phyloP scores from a whole-genome alignment of 2,113 vertebrate genomes.

The Myiozetetes cayanensis region DNA sequence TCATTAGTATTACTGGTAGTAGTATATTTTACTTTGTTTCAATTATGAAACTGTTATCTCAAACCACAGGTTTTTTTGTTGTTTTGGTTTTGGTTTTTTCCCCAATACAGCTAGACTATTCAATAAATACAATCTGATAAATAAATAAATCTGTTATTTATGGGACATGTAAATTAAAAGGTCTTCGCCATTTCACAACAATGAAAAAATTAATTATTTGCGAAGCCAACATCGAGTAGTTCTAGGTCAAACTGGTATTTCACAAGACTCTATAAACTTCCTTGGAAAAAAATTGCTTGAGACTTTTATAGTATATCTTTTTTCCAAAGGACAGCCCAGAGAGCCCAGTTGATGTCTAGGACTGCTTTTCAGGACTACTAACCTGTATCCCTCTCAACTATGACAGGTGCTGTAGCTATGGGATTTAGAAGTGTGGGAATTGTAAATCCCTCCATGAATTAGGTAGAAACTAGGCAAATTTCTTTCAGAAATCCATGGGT shows the following conservation, averaged over 20 bases:
- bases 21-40: background rate
- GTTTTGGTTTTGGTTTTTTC: background rate
- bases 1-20: background rate
- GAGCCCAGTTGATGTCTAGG: background rate
- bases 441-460: background rate
- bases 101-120: background rate
- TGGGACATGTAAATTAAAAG: background rate
- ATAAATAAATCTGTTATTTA: background rate
- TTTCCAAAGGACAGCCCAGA: background rate
- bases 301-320: background rate
- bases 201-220: background rate
- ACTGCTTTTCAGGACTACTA: background rate
- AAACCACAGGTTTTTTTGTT: background rate
- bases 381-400: background rate
- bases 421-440: background rate
- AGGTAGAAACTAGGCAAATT: background rate
- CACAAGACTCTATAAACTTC: background rate
- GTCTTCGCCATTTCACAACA: background rate
- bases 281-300: background rate
- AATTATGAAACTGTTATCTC: background rate
- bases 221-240: background rate
- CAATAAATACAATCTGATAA: background rate
- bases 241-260: background rate
- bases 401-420: background rate
- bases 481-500: background rate